Percentiles rank a stretch among this genome's conserved stretches.
Conservation (phyloP, 2,797 vertebrate genomes). For the Dendrocincla tyrannina region DNA sequence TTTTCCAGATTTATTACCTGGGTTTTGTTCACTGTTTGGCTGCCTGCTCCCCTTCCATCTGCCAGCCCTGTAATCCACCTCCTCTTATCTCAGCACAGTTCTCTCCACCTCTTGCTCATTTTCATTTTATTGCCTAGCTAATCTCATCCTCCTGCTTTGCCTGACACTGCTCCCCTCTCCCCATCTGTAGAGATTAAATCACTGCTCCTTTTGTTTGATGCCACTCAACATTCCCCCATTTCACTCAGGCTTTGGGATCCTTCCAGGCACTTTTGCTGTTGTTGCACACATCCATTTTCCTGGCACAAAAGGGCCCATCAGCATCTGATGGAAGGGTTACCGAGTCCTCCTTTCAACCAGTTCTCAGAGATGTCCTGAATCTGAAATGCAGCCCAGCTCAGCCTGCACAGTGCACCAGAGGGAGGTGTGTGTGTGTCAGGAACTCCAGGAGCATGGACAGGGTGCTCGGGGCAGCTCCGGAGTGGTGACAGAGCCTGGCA, state of each 20-base stretch:
- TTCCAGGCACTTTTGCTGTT: conserved; percentile 59
- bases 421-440: neutral
- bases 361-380: conserved; percentile 3
- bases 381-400: neutral
- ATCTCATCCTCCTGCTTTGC: conserved; percentile 64
- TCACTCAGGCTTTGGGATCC: conserved; percentile 41
- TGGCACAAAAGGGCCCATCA: conserved; percentile 30
- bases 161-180: conserved; percentile 32
- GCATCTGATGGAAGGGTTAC: conserved; percentile 29
- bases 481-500: neutral
- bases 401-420: neutral
- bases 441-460: neutral
- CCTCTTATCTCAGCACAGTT: conserved; percentile 51
- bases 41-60: conserved; percentile 26
- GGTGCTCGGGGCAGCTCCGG: neutral
- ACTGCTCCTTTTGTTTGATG: conserved; percentile 42
- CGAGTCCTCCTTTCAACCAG: neutral
- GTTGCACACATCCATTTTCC: conserved; percentile 43
- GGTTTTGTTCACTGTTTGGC: neutral
- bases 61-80: conserved; percentile 43
- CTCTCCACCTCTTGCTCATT: conserved; percentile 57
- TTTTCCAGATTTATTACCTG: conserved; percentile 47
- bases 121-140: conserved; percentile 63
- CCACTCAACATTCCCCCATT: conserved; percentile 61
- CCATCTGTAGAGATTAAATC: conserved; percentile 61